Evolutionary conservation across 2,797 vertebrate species (phyloP), one percentile per base, ranked within the genome.

Genomic region (Karalla daura): DNA sequence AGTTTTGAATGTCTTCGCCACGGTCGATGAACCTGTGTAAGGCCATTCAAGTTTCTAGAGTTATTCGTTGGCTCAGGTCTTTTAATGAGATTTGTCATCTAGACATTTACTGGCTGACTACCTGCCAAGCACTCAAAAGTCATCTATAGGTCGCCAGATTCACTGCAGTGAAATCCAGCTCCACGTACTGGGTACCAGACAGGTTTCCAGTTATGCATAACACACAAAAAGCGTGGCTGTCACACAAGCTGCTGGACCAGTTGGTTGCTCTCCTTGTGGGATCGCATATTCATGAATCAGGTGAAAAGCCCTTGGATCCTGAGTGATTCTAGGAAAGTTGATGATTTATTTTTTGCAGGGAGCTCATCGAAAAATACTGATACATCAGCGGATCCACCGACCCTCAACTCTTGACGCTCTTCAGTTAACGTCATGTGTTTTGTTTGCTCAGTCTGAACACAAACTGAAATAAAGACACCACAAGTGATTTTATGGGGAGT

Each of bases 241-340:
- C 39, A 5, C 24, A 43, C 27, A 43, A 13, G 3, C 27, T 8
- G 2, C 7, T 33, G 15, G 21, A 30, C 50, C 21, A n/a, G 17
- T 24, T 24, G 13, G 15, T 55, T 49, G n/a, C n/a, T 35, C 37
- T 47, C 13, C 13, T 30, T n/a, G 2, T 32, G 23, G 21, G 23
- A 21, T 23, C 45, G 2, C 11, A 46, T 36, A 53, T 2, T 35
- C 17, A 25, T 43, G 49, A 66, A 24, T 37, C 49, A 66, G 43
- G 10, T 21, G n/a, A 58, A n/a, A 52, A 9, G 44, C 39, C 28
- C 20, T 56, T 27, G 36, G 46, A 49, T 10, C n/a, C n/a, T 50
- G 20, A 20, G 7, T 14, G 4, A 20, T 28, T 17, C 8, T 41
- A 7, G 7, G 5, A n/a, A n/a, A n/a, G n/a, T n/a, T n/a, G n/a